Base-by-base conservation (phyloP, 1,140 invertebrate species). In the Drosophila lowei region DNA sequence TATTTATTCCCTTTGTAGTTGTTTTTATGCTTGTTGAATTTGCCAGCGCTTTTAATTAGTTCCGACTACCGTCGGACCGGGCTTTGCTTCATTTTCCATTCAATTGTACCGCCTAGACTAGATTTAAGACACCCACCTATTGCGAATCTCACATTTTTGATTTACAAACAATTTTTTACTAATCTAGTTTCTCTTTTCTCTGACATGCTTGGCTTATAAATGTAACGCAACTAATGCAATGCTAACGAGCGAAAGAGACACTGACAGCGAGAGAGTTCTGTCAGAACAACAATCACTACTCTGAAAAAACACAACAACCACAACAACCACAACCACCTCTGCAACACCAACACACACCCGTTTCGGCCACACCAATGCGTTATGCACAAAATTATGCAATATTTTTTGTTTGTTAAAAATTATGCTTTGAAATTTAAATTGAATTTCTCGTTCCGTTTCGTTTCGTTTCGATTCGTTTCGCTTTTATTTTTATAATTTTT, bases 141-240 rank as follows among this genome's bases (percentile, higher is more conserved):
- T 59, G 41, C 71, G 64, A 63, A 52, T 55, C 57, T 59, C 50
- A 61, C 16, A 50, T 25, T 72, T 46, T 73, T 60, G 50, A 76
- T 77, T 54, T 57, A 68, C 61, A 62, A 76, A 85, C 76, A 74
- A 75, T 75, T 88, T 90, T 90, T 79, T 75, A 90, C 85, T 90
- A 90, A 90, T 90, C 72, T 89, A 90, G 89, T 90, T 90, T 89
- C 83, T 90, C 64, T 90, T 88, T 90, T 90, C 89, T 88, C 70
- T 90, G 89, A 88, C 79, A 80, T 88, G 86, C 86, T 85, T 90
- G 89, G 89, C 89, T 90, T 90, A 56, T 89, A 72, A 79, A 63
- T 72, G 75, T 79, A 77, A 79, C 68, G 76, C 86, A 67, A 73
- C 84, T 84, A 89, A 79, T 65, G 84, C 79, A 89, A 73, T 84